Conservation (phyloP, 2,888 invertebrate genomes). For the Drosophila picticornis region DNA sequence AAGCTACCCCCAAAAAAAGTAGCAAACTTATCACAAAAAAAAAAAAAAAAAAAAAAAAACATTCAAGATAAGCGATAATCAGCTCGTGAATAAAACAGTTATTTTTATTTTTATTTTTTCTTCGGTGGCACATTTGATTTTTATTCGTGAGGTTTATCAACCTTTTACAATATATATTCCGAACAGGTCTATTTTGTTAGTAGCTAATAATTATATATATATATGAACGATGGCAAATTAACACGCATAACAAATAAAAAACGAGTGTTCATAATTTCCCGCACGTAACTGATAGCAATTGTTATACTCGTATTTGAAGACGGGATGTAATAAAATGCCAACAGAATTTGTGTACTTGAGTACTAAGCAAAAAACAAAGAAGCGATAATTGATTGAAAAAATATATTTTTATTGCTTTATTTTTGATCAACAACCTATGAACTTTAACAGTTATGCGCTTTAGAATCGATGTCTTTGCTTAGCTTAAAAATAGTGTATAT, state of each 20-base stretch:
- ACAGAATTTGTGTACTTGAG: background rate
- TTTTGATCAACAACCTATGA: constrained; percentile 35
- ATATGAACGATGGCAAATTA: background rate
- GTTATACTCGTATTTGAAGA: constrained; percentile 1
- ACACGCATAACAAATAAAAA: background rate
- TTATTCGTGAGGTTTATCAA: background rate
- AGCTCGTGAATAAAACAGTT: background rate
- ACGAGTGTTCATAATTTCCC: background rate
- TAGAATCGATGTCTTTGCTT: constrained; percentile 38
- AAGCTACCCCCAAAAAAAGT: constrained; percentile 14
- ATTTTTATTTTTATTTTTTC: background rate
- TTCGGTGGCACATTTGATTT: background rate
- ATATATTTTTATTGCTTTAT: constrained; percentile 45
- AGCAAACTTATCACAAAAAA: constrained; percentile 16
- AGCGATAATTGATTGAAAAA: constrained; percentile 27
- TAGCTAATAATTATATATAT: background rate
- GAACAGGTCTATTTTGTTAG: background rate
- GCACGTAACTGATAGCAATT: constrained; percentile 10
- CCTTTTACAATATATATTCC: background rate
- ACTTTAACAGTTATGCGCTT: constrained; percentile 30
- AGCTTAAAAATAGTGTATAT: constrained; percentile 17
- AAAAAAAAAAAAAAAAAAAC: constrained; percentile 25
- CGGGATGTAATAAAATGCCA: background rate
- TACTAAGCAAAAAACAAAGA: background rate
- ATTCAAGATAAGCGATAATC: constrained; percentile 36